Evolutionary conservation across 2,888 invertebrate genomes (phyloP).

Genomic region (Loripinus fragilis): DNA sequence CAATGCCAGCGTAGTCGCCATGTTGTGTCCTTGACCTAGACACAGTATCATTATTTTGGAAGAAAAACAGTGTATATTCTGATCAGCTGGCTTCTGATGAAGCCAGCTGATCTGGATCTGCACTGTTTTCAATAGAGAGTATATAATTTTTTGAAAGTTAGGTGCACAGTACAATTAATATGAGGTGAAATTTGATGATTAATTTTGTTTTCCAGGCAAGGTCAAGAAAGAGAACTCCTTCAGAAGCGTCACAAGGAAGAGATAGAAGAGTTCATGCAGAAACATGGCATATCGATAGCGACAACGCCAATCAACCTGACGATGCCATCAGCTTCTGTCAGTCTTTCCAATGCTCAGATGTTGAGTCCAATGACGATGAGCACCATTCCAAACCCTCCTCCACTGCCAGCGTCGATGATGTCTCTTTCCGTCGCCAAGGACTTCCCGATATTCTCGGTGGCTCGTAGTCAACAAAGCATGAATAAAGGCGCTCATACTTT

Average conservation of each 20-base stretch:
- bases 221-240: slow-evolving; percentile 64
- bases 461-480: slow-evolving; percentile 32
- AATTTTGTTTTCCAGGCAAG: slow-evolving; percentile 64
- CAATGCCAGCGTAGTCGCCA: too few species aligned
- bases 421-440: slow-evolving; percentile 44
- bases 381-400: slow-evolving; percentile 62
- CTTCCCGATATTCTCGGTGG: slow-evolving; percentile 46
- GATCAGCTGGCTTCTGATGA: too few species aligned
- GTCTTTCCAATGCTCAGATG: slow-evolving; percentile 53
- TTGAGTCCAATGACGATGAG: slow-evolving; percentile 64
- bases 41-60: too few species aligned
- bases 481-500: slow-evolving; percentile 44
- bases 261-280: slow-evolving; percentile 65
- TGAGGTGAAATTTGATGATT: too few species aligned
- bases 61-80: too few species aligned
- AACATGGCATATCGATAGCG: slow-evolving; percentile 61
- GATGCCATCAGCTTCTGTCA: slow-evolving; percentile 49
- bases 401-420: slow-evolving; percentile 56
- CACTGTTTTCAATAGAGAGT: too few species aligned
- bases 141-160: too few species aligned
- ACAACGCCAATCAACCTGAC: slow-evolving; percentile 51
- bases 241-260: slow-evolving; percentile 67
- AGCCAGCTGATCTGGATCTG: too few species aligned
- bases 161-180: too few species aligned
- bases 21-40: too few species aligned